Evolutionary conservation across 2,113 vertebrate genomes (phyloP), one percentile per base, ranked within the genome.

Genomic region (Hepsetus odoe): DNA sequence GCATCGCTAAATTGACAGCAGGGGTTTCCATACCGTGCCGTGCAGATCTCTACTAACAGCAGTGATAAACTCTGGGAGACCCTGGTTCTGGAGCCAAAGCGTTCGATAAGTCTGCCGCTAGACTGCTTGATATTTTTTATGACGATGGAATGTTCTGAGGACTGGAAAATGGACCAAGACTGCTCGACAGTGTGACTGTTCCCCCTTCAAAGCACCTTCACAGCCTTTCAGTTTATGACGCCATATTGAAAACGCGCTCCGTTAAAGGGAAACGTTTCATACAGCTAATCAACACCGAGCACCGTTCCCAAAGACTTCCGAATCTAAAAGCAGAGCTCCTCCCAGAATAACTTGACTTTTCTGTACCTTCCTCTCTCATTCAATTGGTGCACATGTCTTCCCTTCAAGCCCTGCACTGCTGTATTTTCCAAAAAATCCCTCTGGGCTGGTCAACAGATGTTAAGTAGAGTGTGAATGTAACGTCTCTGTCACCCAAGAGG

Each of bases 391-490:
- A 14, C 40, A 26, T 9, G 33, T 18, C 13, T 26, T 26, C 13
- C 42, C 30, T 6, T 11, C 22, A 13, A 46, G 16, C 24, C 18
- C 65, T 35, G 24, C 13, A 53, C n/a, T 18, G 42, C 59, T 55
- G 35, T 20, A 53, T 49, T 74, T 80, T 20, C 46, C 28, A 73
- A 73, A 32, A 24, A 35, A 62, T 67, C 70, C 51, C 77, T 56
- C 53, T 13, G n/a, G 35, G 61, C 30, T 73, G 59, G 46, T 80
- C 24, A 74, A 66, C 59, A 77, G 64, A 68, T 73, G 24, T 72
- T 81, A 66, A 56, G 26, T 58, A 22, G 42, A 32, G 26, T 74
- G 20, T 55, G 22, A 22, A 14, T 73, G 72, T 64, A 66, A 58
- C 26, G 13, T 30, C 51, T 70, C 62, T 72, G 59, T 68, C 68